phyloP scores from a whole-genome alignment of 2,113 vertebrate genomes.

The Strigops habroptila region DNA sequence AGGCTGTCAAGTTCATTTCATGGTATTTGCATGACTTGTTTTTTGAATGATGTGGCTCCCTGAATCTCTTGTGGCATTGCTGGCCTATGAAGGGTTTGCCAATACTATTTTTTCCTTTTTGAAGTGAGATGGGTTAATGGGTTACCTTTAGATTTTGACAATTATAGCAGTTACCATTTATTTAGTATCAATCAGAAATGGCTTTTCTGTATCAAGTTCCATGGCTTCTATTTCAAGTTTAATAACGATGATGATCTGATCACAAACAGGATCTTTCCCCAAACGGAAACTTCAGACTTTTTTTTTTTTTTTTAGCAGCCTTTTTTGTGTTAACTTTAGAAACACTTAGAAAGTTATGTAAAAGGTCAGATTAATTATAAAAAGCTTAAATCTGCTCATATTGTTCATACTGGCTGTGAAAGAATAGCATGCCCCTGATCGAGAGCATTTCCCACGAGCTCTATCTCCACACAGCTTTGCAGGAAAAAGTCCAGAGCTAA shows the following conservation, averaged over 20 bases:
- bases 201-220: neutral
- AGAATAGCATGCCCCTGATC: neutral
- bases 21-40: neutral
- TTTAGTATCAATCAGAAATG: neutral
- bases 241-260: neutral
- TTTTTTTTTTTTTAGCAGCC: neutral
- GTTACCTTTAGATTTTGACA: neutral
- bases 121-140: neutral
- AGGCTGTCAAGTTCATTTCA: neutral
- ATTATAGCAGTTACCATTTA: neutral
- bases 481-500: neutral
- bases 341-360: neutral
- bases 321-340: neutral
- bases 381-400: neutral
- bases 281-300: rapidly evolving
- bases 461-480: neutral
- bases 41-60: neutral
- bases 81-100: neutral
- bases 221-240: neutral
- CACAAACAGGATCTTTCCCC: neutral
- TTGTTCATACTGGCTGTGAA: neutral
- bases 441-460: neutral
- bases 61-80: neutral
- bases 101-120: neutral
- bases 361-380: neutral